A percentile compares a stretch with the other conserved stretches of the same genome.
Evolutionary conservation across 2,113 vertebrate genomes (phyloP).

Genomic region (Sinocyclocheilus rhinocerous): DNA sequence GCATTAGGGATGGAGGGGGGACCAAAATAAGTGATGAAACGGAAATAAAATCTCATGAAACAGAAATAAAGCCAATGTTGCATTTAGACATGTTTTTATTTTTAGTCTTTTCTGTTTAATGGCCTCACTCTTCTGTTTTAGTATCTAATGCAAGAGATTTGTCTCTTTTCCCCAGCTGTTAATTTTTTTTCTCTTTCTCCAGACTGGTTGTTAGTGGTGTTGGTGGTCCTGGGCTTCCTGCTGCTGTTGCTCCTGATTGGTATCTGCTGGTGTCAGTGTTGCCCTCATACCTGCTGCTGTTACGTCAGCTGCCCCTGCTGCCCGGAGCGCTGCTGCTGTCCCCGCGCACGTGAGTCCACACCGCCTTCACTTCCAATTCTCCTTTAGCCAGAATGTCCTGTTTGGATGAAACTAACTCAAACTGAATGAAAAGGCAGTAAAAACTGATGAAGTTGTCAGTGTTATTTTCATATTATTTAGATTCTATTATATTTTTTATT

Average conservation of each 20-base stretch:
- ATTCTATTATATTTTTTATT: neutral
- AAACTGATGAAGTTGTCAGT: neutral
- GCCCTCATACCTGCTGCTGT: slow-evolving; percentile 91
- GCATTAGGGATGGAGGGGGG: neutral
- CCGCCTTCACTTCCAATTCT: neutral
- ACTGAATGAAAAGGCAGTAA: neutral
- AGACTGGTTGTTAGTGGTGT: slow-evolving; percentile 88
- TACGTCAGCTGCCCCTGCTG: slow-evolving; percentile 91
- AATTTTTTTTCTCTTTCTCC: slow-evolving; percentile 28
- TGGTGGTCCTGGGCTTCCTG: slow-evolving; percentile 81
- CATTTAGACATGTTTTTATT: neutral
- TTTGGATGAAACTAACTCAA: neutral
- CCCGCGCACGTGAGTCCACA: slow-evolving; percentile 81
- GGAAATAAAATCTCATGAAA: neutral
- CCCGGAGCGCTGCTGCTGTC: slow-evolving; percentile 88
- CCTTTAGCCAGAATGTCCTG: neutral
- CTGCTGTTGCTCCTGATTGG: slow-evolving; percentile 82
- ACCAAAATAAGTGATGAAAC: neutral
- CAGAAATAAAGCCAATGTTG: neutral
- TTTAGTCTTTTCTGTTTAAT: slow-evolving; percentile 1
- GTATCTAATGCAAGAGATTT: neutral
- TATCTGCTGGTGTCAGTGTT: slow-evolving; percentile 95
- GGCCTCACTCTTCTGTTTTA: neutral
- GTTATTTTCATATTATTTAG: neutral
- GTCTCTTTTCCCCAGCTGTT: neutral